Evolutionary conservation across 2,797 vertebrate species (phyloP), one percentile per base, ranked within the genome.

Genomic region (Dipus sagitta): DNA sequence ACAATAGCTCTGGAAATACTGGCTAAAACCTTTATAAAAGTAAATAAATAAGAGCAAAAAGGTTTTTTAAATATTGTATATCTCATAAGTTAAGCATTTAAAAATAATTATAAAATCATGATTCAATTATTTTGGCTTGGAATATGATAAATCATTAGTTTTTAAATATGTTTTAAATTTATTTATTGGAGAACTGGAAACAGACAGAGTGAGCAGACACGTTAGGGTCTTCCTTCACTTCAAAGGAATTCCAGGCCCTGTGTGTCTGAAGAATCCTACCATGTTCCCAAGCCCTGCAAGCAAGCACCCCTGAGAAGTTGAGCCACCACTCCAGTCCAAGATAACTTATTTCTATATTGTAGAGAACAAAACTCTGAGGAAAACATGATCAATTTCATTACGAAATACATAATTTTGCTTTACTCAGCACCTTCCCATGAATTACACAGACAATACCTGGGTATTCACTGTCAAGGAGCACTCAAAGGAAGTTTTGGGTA

Each of bases 21-120:
- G 71, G 4, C 38, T 86, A 42, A 80, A 86, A 71, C 24, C 18
- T 84, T 88, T 87, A 84, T 65, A 72, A 28, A 89, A 23, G n/a
- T 68, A 67, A 88, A 3, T 28, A 89, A 90, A 71, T 72, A 82
- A 42, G 72, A 88, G 68, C 4, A 21, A 65, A 80, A 18, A 9
- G 14, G 13, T 83, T 42, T 54, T 47, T 93, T n/a, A n/a, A 78
- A 92, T 81, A n/a, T n/a, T 58, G 76, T 74, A 21, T 1, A 71
- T 1, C 2, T 77, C 10, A 70, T 30, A 83, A 82, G 10, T 65
- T 93, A 65, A 91, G 34, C 21, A 47, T 42, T 74, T 32, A 18
- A 24, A 70, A 93, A 68, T 4, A 76, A 3, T 10, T 5, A 77
- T 18, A 88, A 14, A 89, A 7, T 93, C 32, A 6, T 47, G 83